Conservation (phyloP, 1,140 invertebrate genomes). For the Drepana arcuata region DNA sequence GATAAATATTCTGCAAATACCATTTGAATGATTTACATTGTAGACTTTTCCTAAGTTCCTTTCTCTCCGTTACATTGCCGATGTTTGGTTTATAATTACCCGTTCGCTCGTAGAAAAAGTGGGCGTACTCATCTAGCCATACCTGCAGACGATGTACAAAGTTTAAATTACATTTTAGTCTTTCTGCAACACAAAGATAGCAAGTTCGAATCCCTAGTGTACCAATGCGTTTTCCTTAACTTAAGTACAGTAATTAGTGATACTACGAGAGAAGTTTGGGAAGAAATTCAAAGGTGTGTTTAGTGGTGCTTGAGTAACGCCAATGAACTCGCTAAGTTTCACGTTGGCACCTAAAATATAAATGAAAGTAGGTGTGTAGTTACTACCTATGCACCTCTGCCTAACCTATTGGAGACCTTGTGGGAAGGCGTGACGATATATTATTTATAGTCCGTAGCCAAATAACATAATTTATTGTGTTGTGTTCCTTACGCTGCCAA, state of each 20-base stretch:
- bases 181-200: background rate
- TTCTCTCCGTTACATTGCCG: constrained; percentile 83
- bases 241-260: background rate
- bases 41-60: constrained; percentile 77
- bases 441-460: too few relatives aligned
- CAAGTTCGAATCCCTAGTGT: background rate
- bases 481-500: too few relatives aligned
- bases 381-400: too few relatives aligned
- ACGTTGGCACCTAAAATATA: too few relatives aligned
- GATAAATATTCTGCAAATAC: constrained; percentile 94
- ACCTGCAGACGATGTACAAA: constrained; percentile 59
- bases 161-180: background rate
- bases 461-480: too few relatives aligned
- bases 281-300: too few relatives aligned
- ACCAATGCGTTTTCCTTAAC: background rate
- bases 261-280: too few relatives aligned
- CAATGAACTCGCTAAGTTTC: background rate
- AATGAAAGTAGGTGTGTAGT: too few relatives aligned
- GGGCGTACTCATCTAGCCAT: constrained; percentile 92
- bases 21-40: constrained; percentile 92
- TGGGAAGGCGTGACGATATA: too few relatives aligned
- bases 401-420: too few relatives aligned
- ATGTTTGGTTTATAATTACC: constrained; percentile 75
- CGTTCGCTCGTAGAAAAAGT: constrained; percentile 21
- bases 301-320: background rate